Evolutionary conservation across 2,113 vertebrate genomes (phyloP).

Genomic region (Perognathus longimembris): DNA sequence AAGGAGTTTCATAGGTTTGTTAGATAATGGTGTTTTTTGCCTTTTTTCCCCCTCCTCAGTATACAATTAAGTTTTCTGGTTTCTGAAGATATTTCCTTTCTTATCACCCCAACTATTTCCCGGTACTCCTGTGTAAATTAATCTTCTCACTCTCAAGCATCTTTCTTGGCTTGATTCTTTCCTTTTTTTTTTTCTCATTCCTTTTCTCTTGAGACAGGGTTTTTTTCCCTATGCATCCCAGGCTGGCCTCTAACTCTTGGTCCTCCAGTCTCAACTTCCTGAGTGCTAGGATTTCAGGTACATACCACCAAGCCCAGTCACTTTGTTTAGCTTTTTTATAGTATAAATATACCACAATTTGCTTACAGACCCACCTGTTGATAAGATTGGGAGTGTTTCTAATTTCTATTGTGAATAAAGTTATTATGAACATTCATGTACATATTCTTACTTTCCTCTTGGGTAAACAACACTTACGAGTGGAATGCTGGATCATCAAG

Average conservation of each 20-base stretch:
- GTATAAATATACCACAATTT: background rate
- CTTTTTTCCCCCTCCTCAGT: no score
- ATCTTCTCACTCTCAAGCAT: background rate
- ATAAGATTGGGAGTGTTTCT: background rate
- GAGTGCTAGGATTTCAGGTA: no score
- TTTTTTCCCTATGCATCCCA: no score
- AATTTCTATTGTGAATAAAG: slow-evolving; percentile 25
- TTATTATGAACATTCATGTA: background rate
- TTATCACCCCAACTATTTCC: background rate
- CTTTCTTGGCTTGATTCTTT: background rate
- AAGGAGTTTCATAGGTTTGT: background rate
- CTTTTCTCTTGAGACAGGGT: no score
- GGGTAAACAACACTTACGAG: background rate
- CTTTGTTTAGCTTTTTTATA: background rate
- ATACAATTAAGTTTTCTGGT: background rate
- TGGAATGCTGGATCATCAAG: background rate
- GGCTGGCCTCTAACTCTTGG: no score
- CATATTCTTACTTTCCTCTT: background rate
- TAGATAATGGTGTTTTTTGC: background rate
- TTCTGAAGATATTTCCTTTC: slow-evolving; percentile 36
- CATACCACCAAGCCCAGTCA: no score
- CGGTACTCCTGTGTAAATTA: background rate
- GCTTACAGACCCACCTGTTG: background rate
- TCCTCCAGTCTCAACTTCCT: no score
- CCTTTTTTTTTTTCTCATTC: no score